Conservation (phyloP, 1,140 invertebrate species). For the Coptotermes formosanus region DNA sequence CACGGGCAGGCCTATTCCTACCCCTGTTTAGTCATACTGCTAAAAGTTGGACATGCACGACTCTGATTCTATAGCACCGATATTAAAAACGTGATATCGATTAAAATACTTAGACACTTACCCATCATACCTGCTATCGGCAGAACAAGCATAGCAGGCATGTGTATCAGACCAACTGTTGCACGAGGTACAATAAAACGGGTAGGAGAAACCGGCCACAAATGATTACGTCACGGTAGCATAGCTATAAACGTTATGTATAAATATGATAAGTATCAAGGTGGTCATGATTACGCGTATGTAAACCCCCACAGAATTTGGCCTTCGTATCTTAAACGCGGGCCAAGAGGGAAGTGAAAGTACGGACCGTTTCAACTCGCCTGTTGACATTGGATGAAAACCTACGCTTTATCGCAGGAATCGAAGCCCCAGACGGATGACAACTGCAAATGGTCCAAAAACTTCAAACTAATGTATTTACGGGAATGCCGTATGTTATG, state of each 20-base stretch:
- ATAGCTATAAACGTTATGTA: background rate
- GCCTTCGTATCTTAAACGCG: background rate
- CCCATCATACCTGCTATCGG: background rate
- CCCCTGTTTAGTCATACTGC: no score
- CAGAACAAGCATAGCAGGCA: background rate
- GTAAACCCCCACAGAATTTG: slow-evolving; percentile 1
- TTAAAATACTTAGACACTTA: background rate
- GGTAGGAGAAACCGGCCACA: background rate
- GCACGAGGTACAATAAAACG: background rate
- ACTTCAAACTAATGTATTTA: background rate
- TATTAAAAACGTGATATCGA: background rate
- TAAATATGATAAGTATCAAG: background rate
- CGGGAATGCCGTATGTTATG: background rate
- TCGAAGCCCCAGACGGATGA: background rate
- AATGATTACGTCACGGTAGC: background rate
- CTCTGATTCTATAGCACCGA: background rate
- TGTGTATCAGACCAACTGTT: background rate
- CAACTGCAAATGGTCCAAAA: background rate
- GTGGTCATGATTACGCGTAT: background rate
- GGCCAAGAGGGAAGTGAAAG: slow-evolving; percentile 16
- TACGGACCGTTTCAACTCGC: background rate
- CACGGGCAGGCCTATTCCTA: no score
- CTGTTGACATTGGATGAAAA: background rate
- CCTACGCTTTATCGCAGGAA: background rate
- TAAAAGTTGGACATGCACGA: no score